Conservation (phyloP, 2,888 invertebrate species). For the Leucoptera coffeella region DNA sequence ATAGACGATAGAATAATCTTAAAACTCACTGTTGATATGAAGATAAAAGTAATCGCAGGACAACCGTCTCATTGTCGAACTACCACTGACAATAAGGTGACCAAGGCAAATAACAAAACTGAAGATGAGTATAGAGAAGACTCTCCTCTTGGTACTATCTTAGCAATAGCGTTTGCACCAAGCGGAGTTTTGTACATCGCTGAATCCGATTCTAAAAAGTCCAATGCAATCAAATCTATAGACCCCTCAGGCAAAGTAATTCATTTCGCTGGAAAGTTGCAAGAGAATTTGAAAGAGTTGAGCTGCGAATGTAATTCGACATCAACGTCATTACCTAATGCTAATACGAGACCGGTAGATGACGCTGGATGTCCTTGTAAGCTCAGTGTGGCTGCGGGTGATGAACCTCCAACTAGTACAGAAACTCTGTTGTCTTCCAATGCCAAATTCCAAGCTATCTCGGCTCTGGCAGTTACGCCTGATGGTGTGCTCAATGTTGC, state of each 20-base stretch:
- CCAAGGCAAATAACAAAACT: slow-evolving; percentile 28
- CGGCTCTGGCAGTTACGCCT: slow-evolving; percentile 88
- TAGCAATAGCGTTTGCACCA: slow-evolving; percentile 86
- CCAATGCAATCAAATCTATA: slow-evolving; percentile 77
- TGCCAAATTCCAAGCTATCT: slow-evolving; percentile 82
- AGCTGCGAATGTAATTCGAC: slow-evolving; percentile 56
- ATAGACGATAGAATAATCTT: slow-evolving; percentile 92
- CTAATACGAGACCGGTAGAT: slow-evolving; percentile 18
- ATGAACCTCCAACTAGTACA: slow-evolving; percentile 69
- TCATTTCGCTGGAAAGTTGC: slow-evolving; percentile 86
- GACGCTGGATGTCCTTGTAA: slow-evolving; percentile 42
- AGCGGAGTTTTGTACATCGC: slow-evolving; percentile 90
- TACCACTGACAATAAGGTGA: slow-evolving; percentile 32
- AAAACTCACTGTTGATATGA: slow-evolving; percentile 85
- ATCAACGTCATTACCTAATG: slow-evolving; percentile 26
- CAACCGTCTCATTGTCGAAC: slow-evolving; percentile 83
- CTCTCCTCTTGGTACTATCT: slow-evolving; percentile 74
- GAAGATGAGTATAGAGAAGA: slow-evolving; percentile 55
- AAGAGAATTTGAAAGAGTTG: slow-evolving; percentile 51
- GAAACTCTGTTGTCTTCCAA: slow-evolving; percentile 85
- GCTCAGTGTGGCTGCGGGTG: slow-evolving; percentile 49
- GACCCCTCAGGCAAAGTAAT: slow-evolving; percentile 86
- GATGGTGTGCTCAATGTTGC: slow-evolving; percentile 95
- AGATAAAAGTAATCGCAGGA: slow-evolving; percentile 91
- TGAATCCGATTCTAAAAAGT: slow-evolving; percentile 83